phyloP scores from a whole-genome alignment of 2,113 vertebrate species.

The Gracilinanus agilis region DNA sequence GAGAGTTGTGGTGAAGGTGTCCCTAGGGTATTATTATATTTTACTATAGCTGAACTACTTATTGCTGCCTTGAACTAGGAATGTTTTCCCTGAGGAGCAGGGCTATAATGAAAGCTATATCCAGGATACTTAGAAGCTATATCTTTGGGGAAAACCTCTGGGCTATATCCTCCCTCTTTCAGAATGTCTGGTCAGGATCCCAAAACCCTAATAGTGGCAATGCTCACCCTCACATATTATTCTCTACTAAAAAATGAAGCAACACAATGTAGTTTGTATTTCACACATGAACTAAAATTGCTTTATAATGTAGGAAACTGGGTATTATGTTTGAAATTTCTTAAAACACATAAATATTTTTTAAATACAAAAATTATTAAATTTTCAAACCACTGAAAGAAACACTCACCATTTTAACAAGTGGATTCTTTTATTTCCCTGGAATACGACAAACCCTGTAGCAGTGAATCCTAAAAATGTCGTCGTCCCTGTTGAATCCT shows the following conservation, averaged over 20 bases:
- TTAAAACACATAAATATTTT: slow-evolving; percentile 42
- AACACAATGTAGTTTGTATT: slow-evolving; percentile 25
- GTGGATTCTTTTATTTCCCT: slow-evolving; percentile 98
- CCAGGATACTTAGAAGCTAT: background rate
- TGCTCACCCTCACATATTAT: background rate
- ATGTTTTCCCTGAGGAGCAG: background rate
- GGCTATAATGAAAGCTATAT: background rate
- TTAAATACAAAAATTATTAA: background rate
- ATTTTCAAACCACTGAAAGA: slow-evolving; percentile 45
- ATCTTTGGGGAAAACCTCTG: background rate
- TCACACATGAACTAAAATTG: slow-evolving; percentile 14
- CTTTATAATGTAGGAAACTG: slow-evolving; percentile 41
- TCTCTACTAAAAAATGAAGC: background rate
- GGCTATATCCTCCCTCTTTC: background rate
- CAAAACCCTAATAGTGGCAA: background rate
- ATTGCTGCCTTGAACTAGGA: background rate
- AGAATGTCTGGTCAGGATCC: background rate
- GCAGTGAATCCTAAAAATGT: slow-evolving; percentile 98
- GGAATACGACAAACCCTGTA: slow-evolving; percentile 97
- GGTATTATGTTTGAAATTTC: background rate
- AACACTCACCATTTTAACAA: slow-evolving; percentile 95
- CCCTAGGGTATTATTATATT: background rate
- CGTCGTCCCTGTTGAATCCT: slow-evolving; percentile 95
- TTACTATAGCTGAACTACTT: background rate
- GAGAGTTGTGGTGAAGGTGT: background rate